A percentile compares a stretch with the other conserved stretches of the same genome.
Conservation (phyloP, 2,888 invertebrate species). For the Pandemis cinnamomeana region DNA sequence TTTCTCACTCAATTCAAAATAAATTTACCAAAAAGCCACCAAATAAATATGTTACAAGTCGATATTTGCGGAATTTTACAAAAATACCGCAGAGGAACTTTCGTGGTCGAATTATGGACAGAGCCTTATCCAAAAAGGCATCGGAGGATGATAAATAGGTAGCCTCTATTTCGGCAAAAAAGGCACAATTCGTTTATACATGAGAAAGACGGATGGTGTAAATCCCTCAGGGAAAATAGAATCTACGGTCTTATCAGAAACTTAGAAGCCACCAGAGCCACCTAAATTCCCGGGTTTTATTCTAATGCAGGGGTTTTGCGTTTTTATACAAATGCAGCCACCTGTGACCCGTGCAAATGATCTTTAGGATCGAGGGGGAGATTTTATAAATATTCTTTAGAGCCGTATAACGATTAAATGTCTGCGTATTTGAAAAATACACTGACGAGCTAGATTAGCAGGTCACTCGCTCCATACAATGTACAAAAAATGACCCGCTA, state of each 20-base stretch:
- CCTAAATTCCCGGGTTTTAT: slow-evolving; percentile 13
- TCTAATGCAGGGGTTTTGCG: slow-evolving; percentile 12
- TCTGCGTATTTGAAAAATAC: not conserved
- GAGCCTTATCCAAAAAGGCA: slow-evolving; percentile 8
- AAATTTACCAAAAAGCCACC: slow-evolving; percentile 8
- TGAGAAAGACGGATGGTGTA: slow-evolving; percentile 36
- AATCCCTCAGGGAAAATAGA: slow-evolving; percentile 29
- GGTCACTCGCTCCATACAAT: no score
- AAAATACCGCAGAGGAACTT: not conserved
- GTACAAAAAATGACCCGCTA: no score
- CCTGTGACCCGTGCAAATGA: slow-evolving; percentile 27
- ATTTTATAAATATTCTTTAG: not conserved
- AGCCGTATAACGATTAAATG: not conserved
- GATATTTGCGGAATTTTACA: not conserved
- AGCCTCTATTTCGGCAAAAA: slow-evolving; percentile 28
- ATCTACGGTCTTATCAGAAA: slow-evolving; percentile 25
- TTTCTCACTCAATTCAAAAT: slow-evolving; percentile 4
- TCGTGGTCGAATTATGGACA: slow-evolving; percentile 6
- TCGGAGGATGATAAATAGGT: slow-evolving; percentile 28
- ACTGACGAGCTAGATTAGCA: no score
- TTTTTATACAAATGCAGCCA: slow-evolving; percentile 16
- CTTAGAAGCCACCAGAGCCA: slow-evolving; percentile 9
- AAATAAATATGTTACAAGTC: slow-evolving; percentile 18
- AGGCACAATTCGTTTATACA: slow-evolving; percentile 31
- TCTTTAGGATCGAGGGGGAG: not conserved